Evolutionary conservation across 2,113 vertebrate species (phyloP).

Genomic region (Lamprologus sp.): DNA sequence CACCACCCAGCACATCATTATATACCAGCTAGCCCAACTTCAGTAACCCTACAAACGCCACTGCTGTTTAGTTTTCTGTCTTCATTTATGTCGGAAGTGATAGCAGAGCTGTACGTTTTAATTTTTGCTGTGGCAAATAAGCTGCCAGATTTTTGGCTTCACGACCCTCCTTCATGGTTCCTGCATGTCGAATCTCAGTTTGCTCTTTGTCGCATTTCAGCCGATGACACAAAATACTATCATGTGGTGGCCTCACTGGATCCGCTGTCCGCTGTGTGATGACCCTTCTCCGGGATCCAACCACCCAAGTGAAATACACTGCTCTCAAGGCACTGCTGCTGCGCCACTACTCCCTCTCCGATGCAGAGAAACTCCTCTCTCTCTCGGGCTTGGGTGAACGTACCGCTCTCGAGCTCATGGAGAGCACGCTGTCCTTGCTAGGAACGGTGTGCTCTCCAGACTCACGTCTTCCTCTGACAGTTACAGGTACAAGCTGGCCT

Average conservation of each 20-base stretch:
- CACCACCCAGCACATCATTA: neutral
- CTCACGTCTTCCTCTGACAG: neutral
- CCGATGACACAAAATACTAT: neutral
- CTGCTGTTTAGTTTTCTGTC: neutral
- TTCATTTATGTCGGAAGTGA: neutral
- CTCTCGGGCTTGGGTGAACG: neutral
- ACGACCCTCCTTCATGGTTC: neutral
- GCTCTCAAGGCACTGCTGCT: neutral
- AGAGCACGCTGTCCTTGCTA: neutral
- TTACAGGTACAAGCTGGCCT: neutral
- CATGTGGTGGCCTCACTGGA: neutral
- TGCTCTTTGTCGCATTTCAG: fast-evolving
- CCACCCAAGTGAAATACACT: neutral
- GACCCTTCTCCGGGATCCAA: neutral
- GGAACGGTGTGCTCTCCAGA: neutral
- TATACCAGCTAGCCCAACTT: neutral
- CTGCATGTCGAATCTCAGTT: neutral
- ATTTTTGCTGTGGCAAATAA: neutral
- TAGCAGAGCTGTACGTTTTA: neutral
- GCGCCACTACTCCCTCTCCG: neutral
- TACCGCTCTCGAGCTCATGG: neutral
- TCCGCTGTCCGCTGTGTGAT: neutral
- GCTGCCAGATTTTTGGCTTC: neutral
- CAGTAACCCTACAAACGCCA: neutral
- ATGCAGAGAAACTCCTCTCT: neutral